These are phyloP conservation scores for Atethmia centrago DNA, from an alignment of 2,888 invertebrate genomes.

Conservation along the genomic window DNA sequence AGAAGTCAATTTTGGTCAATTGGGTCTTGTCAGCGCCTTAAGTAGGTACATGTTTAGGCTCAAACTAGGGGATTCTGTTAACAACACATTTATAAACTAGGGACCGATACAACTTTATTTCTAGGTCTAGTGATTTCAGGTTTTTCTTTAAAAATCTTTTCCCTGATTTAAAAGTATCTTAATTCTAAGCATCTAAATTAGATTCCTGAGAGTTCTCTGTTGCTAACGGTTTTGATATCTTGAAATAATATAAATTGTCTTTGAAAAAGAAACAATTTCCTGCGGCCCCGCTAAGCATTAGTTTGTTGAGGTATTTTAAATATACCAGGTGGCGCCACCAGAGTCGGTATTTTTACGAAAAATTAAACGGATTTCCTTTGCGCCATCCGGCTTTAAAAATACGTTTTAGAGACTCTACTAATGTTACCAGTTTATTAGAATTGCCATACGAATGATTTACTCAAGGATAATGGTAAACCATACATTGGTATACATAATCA, in stretches of 20 bases:
- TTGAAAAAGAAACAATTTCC: slow-evolving; percentile 50
- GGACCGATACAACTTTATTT: no score
- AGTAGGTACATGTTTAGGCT: neutral
- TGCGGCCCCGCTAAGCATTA: slow-evolving; percentile 25
- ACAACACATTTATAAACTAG: no score
- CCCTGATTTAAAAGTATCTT: neutral
- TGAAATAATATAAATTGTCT: slow-evolving; percentile 35
- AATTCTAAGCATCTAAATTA: neutral
- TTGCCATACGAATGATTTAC: neutral
- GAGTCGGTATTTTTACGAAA: slow-evolving; percentile 49
- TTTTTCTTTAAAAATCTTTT: neutral
- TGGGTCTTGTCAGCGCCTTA: no score
- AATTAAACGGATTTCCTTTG: slow-evolving; percentile 62
- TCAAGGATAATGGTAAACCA: neutral
- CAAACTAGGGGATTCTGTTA: neutral
- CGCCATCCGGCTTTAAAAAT: slow-evolving; percentile 58
- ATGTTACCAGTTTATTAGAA: neutral
- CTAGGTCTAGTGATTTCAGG: neutral
- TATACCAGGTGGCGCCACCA: slow-evolving; percentile 23
- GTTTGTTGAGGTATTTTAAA: slow-evolving; percentile 46
- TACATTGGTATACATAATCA: no score
- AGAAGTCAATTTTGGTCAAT: no score
- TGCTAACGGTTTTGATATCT: neutral
- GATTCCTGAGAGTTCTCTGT: neutral
- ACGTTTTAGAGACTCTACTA: slow-evolving; percentile 49